Evolutionary conservation across 1,140 invertebrate species (phyloP).

Genomic region (Coenobita brevimanus): DNA sequence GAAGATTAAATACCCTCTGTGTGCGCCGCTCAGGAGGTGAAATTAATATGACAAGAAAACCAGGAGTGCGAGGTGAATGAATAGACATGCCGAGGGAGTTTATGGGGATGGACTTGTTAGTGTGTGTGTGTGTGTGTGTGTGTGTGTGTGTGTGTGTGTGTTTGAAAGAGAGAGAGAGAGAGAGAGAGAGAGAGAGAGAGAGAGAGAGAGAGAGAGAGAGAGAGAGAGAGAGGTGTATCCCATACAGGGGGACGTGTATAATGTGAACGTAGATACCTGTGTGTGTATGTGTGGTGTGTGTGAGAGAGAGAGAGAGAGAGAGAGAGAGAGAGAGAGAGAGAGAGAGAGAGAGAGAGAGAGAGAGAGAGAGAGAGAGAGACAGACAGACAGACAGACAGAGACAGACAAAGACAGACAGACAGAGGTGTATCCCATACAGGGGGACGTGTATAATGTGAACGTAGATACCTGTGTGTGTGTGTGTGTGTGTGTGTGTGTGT

Average conservation of each 20-base stretch:
- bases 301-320: conserved; percentile 3
- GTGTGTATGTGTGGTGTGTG: not conserved
- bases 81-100: too few species aligned
- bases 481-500: conserved; percentile 20
- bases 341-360: conserved; percentile 19
- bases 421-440: too few species aligned
- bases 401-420: too few species aligned
- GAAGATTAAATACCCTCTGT: not conserved
- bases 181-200: too few species aligned
- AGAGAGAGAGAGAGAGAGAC: not conserved
- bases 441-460: not conserved
- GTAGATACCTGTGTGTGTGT: conserved; percentile 8
- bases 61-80: not conserved
- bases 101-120: too few species aligned
- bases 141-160: too few species aligned
- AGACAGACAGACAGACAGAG: too few species aligned
- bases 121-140: too few species aligned
- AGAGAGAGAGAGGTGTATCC: not conserved
- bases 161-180: too few species aligned
- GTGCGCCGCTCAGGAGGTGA: not conserved
- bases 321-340: conserved; percentile 27
- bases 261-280: too few species aligned
- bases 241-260: not conserved
- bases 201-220: too few species aligned
- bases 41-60: not conserved